Base-by-base conservation (phyloP, 2,113 vertebrate genomes). In the Camelus bactrianus region DNA sequence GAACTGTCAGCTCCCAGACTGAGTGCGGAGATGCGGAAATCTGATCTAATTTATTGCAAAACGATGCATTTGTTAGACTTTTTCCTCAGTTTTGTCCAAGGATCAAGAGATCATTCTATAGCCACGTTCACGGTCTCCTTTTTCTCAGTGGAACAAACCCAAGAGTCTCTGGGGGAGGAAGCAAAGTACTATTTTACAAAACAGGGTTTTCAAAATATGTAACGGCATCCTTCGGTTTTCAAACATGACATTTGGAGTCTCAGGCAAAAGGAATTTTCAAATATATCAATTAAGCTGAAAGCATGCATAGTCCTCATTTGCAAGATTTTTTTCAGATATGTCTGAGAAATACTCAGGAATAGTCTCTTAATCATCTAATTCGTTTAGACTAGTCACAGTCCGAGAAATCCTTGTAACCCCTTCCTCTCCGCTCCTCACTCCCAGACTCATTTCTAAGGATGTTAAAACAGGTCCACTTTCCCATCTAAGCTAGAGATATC, bases 21-120 rank as follows among this genome's bases (percentile, higher is more conserved):
- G 98, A 98, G 98, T 96, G 99, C 98, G 98, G 98, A 98, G 98
- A 98, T 98, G 98, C 98, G 97, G 98, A 99, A 99, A 99, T 99
- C 98, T 98, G 98, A 98, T 99, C 99, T 99, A 99, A 99, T 99
- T 99, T 99, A 98, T 96, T 96, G 98, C 98, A 98, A 99, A 98
- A 98, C 98, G 98, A 99, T 98, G 98, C 98, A 98, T 98, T 98
- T 98, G 98, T 99, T 98, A 98, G 98, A 98, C 97, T 98, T 98
- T 98, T 97, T 76, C 95, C 97, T 95, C 90, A 92, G 94, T 96
- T 96, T 97, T 97, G 98, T 97, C 97, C 98, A 97, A 98, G 97
- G 98, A 98, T 98, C 98, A 98, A 97, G 98, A 98, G 98, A 98
- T 98, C 97, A 94, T 97, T 65, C 92, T 62, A 86, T 38, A 98